A percentile compares a stretch with the other conserved stretches of the same genome.
phyloP scores from a whole-genome alignment of 1,140 invertebrate species.

The Polypedilum pembai region DNA sequence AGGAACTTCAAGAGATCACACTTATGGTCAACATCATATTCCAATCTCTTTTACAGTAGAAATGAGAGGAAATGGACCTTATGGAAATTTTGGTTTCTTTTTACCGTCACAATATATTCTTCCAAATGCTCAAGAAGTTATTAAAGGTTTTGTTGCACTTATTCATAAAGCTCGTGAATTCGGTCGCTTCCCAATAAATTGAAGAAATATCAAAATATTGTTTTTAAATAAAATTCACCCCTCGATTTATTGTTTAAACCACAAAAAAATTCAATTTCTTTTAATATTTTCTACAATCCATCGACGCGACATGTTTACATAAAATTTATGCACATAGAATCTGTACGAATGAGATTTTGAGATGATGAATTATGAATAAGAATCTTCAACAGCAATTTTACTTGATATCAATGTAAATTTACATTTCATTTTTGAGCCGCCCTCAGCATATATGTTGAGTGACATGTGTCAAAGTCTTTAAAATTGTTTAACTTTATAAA shows the following conservation, averaged over 20 bases:
- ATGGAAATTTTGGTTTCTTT: slow-evolving; percentile 56
- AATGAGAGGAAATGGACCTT: slow-evolving; percentile 61
- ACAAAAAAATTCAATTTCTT: background rate
- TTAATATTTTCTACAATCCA: background rate
- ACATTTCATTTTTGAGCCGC: background rate
- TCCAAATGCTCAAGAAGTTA: slow-evolving; percentile 61
- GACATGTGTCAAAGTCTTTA: slow-evolving; percentile 17
- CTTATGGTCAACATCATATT: slow-evolving; percentile 54
- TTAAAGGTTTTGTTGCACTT: slow-evolving; percentile 54
- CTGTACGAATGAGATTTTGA: background rate
- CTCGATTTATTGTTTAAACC: background rate
- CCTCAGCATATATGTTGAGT: background rate
- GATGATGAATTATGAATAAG: slow-evolving; percentile 13
- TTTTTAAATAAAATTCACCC: no score
- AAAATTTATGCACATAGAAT: slow-evolving; percentile 3
- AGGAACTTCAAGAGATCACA: slow-evolving; percentile 62
- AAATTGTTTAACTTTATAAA: slow-evolving; percentile 14
- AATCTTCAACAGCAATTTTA: background rate
- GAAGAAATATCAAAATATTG: background rate
- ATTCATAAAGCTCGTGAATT: slow-evolving; percentile 47
- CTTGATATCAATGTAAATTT: slow-evolving; percentile 1
- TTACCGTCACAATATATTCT: slow-evolving; percentile 66
- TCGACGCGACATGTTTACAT: background rate
- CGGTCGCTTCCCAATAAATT: slow-evolving; percentile 2
- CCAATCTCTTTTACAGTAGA: slow-evolving; percentile 60